Conservation (phyloP, 2,888 invertebrate genomes). For the Drosophila mayaguana region DNA sequence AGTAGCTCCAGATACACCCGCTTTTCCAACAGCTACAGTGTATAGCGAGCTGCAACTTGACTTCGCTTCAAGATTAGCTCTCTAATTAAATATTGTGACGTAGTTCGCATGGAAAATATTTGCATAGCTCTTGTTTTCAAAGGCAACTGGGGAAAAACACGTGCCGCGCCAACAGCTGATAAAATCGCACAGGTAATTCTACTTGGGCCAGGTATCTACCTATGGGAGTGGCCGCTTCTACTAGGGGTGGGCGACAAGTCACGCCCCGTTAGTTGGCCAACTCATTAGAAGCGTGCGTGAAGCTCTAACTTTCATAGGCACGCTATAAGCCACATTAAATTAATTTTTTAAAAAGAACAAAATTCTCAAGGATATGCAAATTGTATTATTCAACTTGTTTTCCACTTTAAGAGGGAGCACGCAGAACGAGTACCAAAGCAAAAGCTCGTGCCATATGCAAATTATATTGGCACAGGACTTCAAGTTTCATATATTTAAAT, state of each 20-base stretch:
- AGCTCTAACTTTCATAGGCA: slow-evolving; percentile 1
- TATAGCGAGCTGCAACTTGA: neutral
- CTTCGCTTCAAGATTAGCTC: slow-evolving; percentile 14
- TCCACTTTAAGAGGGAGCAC: neutral
- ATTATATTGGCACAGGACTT: slow-evolving; percentile 6
- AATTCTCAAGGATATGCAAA: slow-evolving; percentile 35
- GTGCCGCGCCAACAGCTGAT: slow-evolving; percentile 22
- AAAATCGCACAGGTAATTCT: slow-evolving; percentile 23
- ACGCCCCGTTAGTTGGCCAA: slow-evolving; percentile 18
- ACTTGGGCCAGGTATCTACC: neutral
- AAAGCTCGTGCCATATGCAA: slow-evolving; percentile 21
- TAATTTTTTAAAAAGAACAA: slow-evolving; percentile 1
- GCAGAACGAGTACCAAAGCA: neutral
- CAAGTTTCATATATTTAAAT: neutral
- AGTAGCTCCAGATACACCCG: neutral
- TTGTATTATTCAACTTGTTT: slow-evolving; percentile 13
- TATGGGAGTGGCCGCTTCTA: neutral
- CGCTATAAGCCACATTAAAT: slow-evolving; percentile 12
- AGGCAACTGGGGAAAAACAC: slow-evolving; percentile 12
- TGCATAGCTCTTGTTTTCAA: slow-evolving; percentile 25
- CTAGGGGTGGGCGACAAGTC: neutral
- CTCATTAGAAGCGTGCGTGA: slow-evolving; percentile 24
- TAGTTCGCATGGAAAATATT: slow-evolving; percentile 32
- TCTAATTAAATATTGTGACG: slow-evolving; percentile 42
- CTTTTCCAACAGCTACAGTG: neutral